Evolutionary conservation across 1,140 invertebrate species (phyloP).

Genomic region (Drosophila pachea): DNA sequence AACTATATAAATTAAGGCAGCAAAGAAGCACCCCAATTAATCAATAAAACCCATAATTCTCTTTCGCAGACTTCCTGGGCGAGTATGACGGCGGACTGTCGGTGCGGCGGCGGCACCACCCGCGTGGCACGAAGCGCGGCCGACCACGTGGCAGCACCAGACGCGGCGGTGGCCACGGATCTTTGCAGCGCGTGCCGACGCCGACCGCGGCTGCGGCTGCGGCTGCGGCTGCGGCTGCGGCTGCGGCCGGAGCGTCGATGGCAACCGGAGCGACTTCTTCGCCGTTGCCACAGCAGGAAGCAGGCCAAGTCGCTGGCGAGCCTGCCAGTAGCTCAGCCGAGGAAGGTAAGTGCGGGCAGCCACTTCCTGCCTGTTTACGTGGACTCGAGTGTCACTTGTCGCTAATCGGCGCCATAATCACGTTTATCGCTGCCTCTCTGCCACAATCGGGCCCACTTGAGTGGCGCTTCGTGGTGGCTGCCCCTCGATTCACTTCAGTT

Average conservation of each 20-base stretch:
- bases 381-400: constrained; percentile 69
- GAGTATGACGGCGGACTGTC: constrained; percentile 66
- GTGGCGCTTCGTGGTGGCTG: constrained; percentile 52
- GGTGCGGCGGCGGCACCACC: constrained; percentile 80
- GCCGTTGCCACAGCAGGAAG: constrained; percentile 61
- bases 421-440: constrained; percentile 48
- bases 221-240: too few relatives aligned
- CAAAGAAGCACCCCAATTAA: constrained; percentile 51
- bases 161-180: constrained; percentile 73
- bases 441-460: constrained; percentile 50
- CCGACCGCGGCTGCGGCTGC: constrained; percentile 43
- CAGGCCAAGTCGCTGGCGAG: constrained; percentile 38
- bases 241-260: constrained; percentile 21
- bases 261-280: constrained; percentile 39
- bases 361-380: constrained; percentile 18
- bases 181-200: constrained; percentile 65
- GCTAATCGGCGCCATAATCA: constrained; percentile 72
- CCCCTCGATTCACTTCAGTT: constrained; percentile 39
- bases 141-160: constrained; percentile 84
- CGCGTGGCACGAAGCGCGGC: constrained; percentile 83
- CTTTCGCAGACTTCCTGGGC: constrained; percentile 68
- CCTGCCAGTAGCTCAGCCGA: constrained; percentile 40
- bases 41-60: constrained; percentile 68
- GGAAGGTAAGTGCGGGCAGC: constrained; percentile 55
- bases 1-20: neutral